Percentiles rank a stretch among this genome's conserved stretches.
Evolutionary conservation across 2,888 invertebrate species (phyloP).

Genomic region (Harpagoxenus sublaevis): DNA sequence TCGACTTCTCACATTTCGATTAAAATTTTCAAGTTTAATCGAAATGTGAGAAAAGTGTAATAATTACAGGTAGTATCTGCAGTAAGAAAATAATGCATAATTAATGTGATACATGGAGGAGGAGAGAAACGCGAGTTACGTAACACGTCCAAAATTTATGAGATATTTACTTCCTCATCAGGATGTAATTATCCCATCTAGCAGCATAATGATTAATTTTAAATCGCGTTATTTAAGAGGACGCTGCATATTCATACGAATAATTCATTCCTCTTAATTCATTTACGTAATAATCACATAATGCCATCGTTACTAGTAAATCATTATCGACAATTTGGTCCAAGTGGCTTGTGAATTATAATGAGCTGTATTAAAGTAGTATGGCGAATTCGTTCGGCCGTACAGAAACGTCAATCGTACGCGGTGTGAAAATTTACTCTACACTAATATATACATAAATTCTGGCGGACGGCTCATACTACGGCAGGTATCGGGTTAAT

Average conservation of each 20-base stretch:
- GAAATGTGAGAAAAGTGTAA: not conserved
- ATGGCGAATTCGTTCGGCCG: not conserved
- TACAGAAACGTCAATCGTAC: not conserved
- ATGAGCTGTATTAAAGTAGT: not conserved
- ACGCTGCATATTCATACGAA: not conserved
- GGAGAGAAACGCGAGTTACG: too few species aligned
- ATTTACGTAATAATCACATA: not conserved
- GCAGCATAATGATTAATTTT: not conserved
- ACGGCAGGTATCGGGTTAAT: conserved; percentile 42
- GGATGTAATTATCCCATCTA: not conserved
- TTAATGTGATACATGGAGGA: not conserved
- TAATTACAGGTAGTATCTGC: not conserved
- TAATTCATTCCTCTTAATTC: not conserved
- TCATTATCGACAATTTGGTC: not conserved
- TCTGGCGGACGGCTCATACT: conserved; percentile 34
- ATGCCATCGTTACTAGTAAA: not conserved
- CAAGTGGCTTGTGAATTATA: not conserved
- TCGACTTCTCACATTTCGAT: not conserved
- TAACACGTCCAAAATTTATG: not conserved
- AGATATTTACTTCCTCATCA: not conserved
- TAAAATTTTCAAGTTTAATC: conserved; percentile 10
- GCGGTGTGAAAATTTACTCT: not conserved
- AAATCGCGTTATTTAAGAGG: not conserved
- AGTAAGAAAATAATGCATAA: not conserved
- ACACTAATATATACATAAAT: conserved; percentile 8